phyloP scores from a whole-genome alignment of 2,888 invertebrate species.

The Dicyrtoma fusca region DNA sequence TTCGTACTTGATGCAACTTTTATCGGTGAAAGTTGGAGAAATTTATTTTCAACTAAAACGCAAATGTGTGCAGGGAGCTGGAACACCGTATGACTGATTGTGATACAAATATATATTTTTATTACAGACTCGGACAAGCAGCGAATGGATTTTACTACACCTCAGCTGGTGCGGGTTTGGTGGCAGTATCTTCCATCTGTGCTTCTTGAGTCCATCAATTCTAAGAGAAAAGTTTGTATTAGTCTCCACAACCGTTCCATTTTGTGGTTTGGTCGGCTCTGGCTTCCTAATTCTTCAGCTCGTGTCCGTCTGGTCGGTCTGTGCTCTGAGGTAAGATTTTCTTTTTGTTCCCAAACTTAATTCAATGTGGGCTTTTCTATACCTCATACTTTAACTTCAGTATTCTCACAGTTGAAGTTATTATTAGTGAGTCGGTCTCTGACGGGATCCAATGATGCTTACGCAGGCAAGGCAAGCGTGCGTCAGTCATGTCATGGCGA shows the following conservation, averaged over 20 bases:
- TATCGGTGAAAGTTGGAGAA: too few relatives aligned
- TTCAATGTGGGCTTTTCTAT: too few relatives aligned
- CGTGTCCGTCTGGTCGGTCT: slow-evolving; percentile 54
- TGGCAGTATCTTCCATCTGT: slow-evolving; percentile 51
- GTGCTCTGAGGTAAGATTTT: slow-evolving; percentile 54
- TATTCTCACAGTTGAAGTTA: too few relatives aligned
- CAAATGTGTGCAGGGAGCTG: too few relatives aligned
- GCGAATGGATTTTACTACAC: slow-evolving; percentile 56
- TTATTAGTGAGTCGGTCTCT: too few relatives aligned
- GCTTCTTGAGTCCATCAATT: slow-evolving; percentile 55
- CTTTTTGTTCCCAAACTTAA: not conserved
- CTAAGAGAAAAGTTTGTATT: slow-evolving; percentile 39
- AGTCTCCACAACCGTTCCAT: slow-evolving; percentile 43
- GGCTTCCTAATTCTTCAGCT: slow-evolving; percentile 50
- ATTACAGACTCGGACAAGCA: slow-evolving; percentile 53
- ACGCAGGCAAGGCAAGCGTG: too few relatives aligned
- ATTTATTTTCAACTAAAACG: too few relatives aligned
- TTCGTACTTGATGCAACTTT: too few relatives aligned
- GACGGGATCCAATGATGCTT: too few relatives aligned
- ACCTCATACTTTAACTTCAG: not conserved
- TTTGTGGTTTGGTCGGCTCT: slow-evolving; percentile 52
- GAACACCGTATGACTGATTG: too few relatives aligned
- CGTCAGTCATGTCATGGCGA: too few relatives aligned
- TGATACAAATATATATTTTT: not conserved
- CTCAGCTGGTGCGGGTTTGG: slow-evolving; percentile 55